A percentile compares a stretch with the other conserved stretches of the same genome.
Evolutionary conservation across 1,140 invertebrate species (phyloP).

Genomic region (Drosophila ohnishii): DNA sequence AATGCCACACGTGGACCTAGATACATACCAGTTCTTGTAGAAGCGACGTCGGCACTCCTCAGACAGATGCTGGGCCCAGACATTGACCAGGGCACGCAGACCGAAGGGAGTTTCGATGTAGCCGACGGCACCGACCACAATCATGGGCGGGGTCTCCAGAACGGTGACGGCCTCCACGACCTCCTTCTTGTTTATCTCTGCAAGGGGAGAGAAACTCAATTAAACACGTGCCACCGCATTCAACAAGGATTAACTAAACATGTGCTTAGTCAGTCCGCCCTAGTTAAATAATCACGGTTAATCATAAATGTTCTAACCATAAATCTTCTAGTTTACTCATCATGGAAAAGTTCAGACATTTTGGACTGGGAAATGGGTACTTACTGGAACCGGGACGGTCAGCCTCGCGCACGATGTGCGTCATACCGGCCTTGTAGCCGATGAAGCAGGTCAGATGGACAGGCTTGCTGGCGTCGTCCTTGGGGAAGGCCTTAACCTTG

Average conservation of each 20-base stretch:
- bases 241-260: not conserved
- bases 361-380: conserved; percentile 68
- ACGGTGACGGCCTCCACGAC: conserved; percentile 99
- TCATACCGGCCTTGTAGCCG: conserved; percentile 99
- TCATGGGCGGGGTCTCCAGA: conserved; percentile 99
- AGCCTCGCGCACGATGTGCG: conserved; percentile 99
- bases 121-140: conserved; percentile 98
- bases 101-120: conserved; percentile 99
- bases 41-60: conserved; percentile 99
- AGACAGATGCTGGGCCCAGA: conserved; percentile 99
- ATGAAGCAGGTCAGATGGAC: conserved; percentile 99
- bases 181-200: conserved; percentile 99
- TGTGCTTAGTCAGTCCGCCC: conserved; percentile 80
- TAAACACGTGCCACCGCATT: conserved; percentile 18
- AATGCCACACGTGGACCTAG: conserved; percentile 12
- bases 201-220: conserved; percentile 30
- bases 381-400: conserved; percentile 99
- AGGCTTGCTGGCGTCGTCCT: conserved; percentile 97
- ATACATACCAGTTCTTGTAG: conserved; percentile 99
- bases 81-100: conserved; percentile 95
- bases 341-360: conserved; percentile 41
- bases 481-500: conserved; percentile 99
- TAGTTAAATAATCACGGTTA: conserved; percentile 81
- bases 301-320: conserved; percentile 83
- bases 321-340: conserved; percentile 78